Evolutionary conservation across 2,888 invertebrate genomes (phyloP).

Genomic region (Oscheius sp.): DNA sequence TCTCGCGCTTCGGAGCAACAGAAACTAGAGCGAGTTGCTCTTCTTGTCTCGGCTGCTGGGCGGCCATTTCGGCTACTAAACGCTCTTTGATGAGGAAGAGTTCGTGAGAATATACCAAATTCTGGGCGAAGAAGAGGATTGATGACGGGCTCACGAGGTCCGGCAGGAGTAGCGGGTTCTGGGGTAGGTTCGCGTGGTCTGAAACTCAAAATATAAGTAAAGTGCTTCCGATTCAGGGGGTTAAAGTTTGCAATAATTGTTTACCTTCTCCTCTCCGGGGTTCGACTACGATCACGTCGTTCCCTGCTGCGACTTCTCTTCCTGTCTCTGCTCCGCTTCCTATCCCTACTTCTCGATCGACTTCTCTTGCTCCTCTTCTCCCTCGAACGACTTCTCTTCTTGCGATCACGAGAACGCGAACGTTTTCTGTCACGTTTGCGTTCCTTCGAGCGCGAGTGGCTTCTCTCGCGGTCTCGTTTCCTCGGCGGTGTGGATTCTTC

Average conservation of each 20-base stretch:
- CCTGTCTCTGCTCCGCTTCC: constrained; percentile 27
- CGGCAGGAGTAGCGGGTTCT: constrained; percentile 32
- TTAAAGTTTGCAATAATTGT: no score
- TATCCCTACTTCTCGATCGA: constrained; percentile 37
- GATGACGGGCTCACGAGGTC: constrained; percentile 55
- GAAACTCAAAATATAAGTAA: constrained; percentile 5
- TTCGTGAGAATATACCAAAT: constrained; percentile 39
- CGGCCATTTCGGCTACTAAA: constrained; percentile 17
- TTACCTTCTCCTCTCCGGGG: constrained; percentile 29
- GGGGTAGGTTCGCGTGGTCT: constrained; percentile 36
- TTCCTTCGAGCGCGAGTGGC: constrained; percentile 40
- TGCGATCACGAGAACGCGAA: constrained; percentile 33
- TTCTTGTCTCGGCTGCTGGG: neutral
- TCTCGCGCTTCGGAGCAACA: constrained; percentile 40
- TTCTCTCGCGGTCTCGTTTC: constrained; percentile 43
- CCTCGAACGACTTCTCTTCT: constrained; percentile 29
- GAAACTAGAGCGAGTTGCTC: neutral
- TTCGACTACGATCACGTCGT: constrained; percentile 29
- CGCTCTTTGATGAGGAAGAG: no score
- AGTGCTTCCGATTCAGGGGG: no score
- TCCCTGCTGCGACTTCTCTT: constrained; percentile 37
- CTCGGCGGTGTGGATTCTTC: constrained; percentile 22
- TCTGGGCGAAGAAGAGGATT: constrained; percentile 61
- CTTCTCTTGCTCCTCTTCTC: constrained; percentile 31
- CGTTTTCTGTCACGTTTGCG: constrained; percentile 46